These are phyloP conservation scores for Halesus radiatus DNA, from an alignment of 1,140 invertebrate genomes.

Conservation along the genomic window DNA sequence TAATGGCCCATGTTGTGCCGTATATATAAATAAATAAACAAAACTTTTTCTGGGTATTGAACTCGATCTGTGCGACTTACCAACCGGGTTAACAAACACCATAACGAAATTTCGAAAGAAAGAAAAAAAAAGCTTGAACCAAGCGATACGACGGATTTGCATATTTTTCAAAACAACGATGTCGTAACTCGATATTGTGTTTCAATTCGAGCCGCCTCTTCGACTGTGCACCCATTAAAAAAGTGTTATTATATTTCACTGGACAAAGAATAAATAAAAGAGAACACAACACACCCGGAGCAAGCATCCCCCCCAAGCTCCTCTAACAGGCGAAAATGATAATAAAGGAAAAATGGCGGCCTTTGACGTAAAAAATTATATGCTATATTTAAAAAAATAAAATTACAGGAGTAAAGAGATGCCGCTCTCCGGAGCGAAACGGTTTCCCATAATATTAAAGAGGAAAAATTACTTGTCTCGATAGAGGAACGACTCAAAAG, in stretches of 20 bases:
- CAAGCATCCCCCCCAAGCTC: not conserved
- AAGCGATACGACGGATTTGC: too few relatives aligned
- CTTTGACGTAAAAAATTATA: constrained; percentile 49
- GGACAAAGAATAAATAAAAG: not conserved
- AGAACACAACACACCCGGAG: not conserved
- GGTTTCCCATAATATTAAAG: constrained; percentile 55
- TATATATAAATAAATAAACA: too few relatives aligned
- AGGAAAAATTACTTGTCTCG: constrained; percentile 23
- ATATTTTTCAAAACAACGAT: not conserved
- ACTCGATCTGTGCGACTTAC: too few relatives aligned
- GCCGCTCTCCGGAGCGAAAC: constrained; percentile 39
- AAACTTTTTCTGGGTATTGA: too few relatives aligned
- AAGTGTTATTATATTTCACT: constrained; percentile 16
- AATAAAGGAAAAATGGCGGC: constrained; percentile 40
- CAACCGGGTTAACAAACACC: too few relatives aligned
- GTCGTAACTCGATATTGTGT: not conserved
- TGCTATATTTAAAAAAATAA: constrained; percentile 49
- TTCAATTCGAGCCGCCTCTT: constrained; percentile 18
- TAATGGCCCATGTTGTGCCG: too few relatives aligned
- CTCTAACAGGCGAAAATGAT: constrained; percentile 32
- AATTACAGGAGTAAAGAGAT: constrained; percentile 11
- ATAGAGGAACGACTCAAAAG: not conserved
- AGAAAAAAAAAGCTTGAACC: too few relatives aligned
- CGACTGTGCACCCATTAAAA: constrained; percentile 20
- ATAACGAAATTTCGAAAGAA: too few relatives aligned